phyloP scores from a whole-genome alignment of 2,797 vertebrate genomes.

The Anas bahamensis region DNA sequence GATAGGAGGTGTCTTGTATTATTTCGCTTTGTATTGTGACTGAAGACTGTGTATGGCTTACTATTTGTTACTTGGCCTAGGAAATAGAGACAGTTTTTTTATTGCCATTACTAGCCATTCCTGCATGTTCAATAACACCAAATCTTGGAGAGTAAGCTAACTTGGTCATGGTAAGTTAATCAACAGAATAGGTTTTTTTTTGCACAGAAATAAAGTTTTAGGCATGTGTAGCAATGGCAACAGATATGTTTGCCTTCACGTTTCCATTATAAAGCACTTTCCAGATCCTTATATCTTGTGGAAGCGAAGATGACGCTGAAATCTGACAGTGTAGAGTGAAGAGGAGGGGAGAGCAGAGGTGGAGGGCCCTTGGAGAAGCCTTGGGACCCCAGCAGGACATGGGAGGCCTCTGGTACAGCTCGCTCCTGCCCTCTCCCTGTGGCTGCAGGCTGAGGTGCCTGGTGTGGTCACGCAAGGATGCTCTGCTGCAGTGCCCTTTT shows the following conservation, averaged over 20 bases:
- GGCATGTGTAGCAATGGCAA: not conserved
- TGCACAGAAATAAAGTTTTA: not conserved
- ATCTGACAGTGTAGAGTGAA: not conserved
- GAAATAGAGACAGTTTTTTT: not conserved
- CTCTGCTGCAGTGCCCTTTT: fast-evolving
- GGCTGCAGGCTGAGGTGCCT: not conserved
- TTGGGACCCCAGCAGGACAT: not conserved
- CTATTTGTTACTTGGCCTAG: not conserved
- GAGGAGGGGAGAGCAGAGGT: not conserved
- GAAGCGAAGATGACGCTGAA: not conserved
- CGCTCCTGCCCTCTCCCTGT: not conserved
- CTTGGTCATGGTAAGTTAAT: not conserved
- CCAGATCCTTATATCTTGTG: not conserved
- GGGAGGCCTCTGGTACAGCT: not conserved
- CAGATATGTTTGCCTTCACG: fast-evolving
- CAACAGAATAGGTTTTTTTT: not conserved
- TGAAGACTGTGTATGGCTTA: not conserved
- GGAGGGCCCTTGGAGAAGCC: not conserved
- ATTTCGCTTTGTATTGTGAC: not conserved
- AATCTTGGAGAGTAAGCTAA: not conserved
- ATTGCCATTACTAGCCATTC: not conserved
- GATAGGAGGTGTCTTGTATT: not conserved
- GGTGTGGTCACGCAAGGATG: not conserved
- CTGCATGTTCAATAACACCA: not conserved
- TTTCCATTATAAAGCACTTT: not conserved